Conservation (phyloP, 2,113 vertebrate genomes). For the Nothocercus julius region DNA sequence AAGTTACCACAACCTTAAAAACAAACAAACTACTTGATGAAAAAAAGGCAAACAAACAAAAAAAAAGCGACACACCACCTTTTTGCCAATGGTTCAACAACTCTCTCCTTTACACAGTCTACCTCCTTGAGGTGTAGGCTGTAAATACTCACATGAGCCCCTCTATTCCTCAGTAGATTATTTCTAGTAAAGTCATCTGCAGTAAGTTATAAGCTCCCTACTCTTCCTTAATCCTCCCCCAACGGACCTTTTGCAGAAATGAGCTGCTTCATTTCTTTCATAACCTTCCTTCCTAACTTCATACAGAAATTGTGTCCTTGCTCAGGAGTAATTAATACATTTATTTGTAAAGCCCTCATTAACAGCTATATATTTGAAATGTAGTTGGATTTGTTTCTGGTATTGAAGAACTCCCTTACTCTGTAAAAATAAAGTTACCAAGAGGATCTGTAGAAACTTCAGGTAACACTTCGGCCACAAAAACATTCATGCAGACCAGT, state of each 20-base stretch:
- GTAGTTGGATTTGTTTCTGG: not conserved
- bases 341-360: not conserved
- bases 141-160: not conserved
- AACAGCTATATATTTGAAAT: not conserved
- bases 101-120: not conserved
- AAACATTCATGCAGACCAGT: not conserved
- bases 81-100: not conserved
- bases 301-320: not conserved
- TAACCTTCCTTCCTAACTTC: not conserved
- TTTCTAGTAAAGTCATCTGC: not conserved
- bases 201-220: not conserved
- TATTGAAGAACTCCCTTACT: not conserved
- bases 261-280: not conserved
- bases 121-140: not conserved
- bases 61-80: not conserved
- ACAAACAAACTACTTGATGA: not conserved
- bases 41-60: no score
- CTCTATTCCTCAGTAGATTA: not conserved
- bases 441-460: not conserved
- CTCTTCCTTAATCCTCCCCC: not conserved
- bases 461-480: not conserved
- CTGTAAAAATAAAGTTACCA: not conserved
- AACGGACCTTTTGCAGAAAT: not conserved
- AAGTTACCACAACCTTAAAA: not conserved
- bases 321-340: not conserved